Conservation (phyloP, 1,140 invertebrate species). For the Drosophila virilis region DNA sequence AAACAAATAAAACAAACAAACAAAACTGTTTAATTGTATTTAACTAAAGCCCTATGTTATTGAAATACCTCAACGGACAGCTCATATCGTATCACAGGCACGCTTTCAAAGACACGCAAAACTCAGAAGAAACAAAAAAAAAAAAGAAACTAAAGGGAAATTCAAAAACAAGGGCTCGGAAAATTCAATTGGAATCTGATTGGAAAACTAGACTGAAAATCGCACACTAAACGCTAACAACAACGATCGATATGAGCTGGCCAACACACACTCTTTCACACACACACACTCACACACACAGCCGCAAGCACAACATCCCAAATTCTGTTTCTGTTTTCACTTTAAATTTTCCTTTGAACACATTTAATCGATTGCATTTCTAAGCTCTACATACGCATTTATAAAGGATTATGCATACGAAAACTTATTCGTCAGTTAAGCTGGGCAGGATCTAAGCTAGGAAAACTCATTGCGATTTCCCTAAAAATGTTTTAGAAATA, state of each 20-base stretch:
- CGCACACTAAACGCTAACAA: slow-evolving; percentile 56
- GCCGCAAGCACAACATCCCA: background rate
- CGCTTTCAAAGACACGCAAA: slow-evolving; percentile 66
- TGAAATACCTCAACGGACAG: slow-evolving; percentile 51
- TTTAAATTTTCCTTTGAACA: no score
- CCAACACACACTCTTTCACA: background rate
- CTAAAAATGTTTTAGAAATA: no score
- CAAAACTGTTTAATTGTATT: slow-evolving; percentile 55
- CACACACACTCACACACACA: background rate
- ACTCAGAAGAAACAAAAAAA: slow-evolving; percentile 9
- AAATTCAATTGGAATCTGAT: slow-evolving; percentile 18
- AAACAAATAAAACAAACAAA: slow-evolving; percentile 29
- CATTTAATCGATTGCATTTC: background rate
- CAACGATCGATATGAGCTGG: slow-evolving; percentile 68
- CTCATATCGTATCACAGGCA: slow-evolving; percentile 84
- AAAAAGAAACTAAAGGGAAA: slow-evolving; percentile 2
- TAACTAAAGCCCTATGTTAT: slow-evolving; percentile 60
- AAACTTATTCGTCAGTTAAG: no score
- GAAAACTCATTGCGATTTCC: no score
- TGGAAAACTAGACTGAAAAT: slow-evolving; percentile 23
- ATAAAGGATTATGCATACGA: no score
- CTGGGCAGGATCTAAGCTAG: no score
- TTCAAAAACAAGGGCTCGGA: background rate
- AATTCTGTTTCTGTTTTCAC: background rate
- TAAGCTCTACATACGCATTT: no score